phyloP scores from a whole-genome alignment of 2,113 vertebrate species.

The Gracilinanus agilis region DNA sequence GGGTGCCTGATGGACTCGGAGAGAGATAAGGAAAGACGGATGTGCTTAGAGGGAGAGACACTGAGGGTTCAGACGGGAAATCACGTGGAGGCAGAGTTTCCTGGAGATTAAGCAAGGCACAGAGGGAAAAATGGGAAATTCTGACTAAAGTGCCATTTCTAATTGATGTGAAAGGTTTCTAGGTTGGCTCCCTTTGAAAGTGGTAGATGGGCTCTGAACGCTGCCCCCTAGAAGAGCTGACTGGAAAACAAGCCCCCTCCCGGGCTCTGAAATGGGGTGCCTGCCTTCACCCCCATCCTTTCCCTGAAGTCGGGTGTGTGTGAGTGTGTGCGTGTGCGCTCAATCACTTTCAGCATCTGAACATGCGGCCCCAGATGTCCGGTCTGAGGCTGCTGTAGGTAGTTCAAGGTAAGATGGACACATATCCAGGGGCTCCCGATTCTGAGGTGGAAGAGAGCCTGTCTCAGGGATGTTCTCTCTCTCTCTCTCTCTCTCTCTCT shows the following conservation, averaged over 20 bases:
- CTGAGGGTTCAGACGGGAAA: not conserved
- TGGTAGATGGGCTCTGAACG: not conserved
- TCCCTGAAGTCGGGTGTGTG: not conserved
- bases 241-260: too few species aligned
- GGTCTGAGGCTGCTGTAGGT: not conserved
- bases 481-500: too few species aligned
- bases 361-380: slow-evolving; percentile 42
- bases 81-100: not conserved
- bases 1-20: not conserved
- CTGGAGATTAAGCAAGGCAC: not conserved
- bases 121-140: not conserved
- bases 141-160: not conserved
- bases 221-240: not conserved
- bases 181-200: not conserved
- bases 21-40: not conserved
- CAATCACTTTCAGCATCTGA: not conserved
- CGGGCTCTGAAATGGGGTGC: too few species aligned
- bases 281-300: not conserved
- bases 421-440: not conserved
- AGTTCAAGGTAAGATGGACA: not conserved
- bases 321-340: not conserved
- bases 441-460: not conserved
- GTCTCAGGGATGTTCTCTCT: not conserved
- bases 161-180: not conserved
- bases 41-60: not conserved